These are phyloP conservation scores for Crambe crambe DNA, from an alignment of 37 sponge, comb jelly and placozoan genomes.

Conservation along the genomic window DNA sequence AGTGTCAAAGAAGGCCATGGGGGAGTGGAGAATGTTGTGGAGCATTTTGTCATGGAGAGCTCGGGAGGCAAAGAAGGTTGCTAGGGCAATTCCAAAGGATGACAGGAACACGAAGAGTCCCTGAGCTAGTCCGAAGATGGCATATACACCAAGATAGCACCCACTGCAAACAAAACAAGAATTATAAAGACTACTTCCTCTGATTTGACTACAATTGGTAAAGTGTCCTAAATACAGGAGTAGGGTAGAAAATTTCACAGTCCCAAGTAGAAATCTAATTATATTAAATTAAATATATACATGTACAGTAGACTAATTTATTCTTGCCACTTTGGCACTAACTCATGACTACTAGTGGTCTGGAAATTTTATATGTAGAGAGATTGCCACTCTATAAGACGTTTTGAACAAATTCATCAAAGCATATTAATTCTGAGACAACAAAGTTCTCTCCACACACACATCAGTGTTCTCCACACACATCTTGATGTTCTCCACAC, in stretches of 20 bases:
- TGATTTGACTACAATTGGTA: background rate
- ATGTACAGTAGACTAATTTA: too few relatives aligned
- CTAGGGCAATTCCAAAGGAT: constrained; percentile 69
- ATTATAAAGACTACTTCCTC: background rate
- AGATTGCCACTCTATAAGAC: too few relatives aligned
- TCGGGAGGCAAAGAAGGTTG: constrained; percentile 63
- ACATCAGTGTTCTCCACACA: background rate
- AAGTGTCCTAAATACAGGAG: too few relatives aligned
- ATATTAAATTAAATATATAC: too few relatives aligned
- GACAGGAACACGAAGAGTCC: constrained; percentile 43
- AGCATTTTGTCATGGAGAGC: constrained; percentile 67
- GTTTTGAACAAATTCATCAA: too few relatives aligned
- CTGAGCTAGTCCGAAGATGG: constrained; percentile 63
- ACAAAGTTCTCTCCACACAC: background rate
- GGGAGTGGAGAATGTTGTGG: constrained; percentile 74
- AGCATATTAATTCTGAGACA: too few relatives aligned
- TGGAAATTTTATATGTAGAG: too few relatives aligned
- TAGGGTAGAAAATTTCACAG: too few relatives aligned
- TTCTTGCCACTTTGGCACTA: too few relatives aligned
- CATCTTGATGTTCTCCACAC: background rate
- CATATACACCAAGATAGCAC: constrained; percentile 73
- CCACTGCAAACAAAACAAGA: constrained; percentile 19
- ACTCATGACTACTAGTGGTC: too few relatives aligned
- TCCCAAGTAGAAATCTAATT: too few relatives aligned
- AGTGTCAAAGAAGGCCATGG: constrained; percentile 98